Evolutionary conservation across 2,113 vertebrate species (phyloP).

Genomic region (Calypte anna): DNA sequence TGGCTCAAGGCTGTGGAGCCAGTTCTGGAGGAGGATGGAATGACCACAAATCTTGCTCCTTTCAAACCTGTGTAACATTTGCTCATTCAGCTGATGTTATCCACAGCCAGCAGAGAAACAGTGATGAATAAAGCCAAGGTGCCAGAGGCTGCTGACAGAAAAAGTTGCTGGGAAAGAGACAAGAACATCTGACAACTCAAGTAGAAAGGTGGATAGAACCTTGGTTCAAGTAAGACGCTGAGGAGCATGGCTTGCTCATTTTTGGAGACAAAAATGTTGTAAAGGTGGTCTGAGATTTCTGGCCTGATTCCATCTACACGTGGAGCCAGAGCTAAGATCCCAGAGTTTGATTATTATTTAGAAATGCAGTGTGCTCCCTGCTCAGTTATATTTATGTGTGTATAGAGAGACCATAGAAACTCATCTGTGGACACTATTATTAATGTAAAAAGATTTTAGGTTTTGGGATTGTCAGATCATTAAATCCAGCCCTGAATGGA

Average conservation of each 20-base stretch:
- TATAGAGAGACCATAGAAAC: not conserved
- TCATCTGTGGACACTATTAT: not conserved
- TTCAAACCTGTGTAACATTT: not conserved
- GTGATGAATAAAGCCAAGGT: not conserved
- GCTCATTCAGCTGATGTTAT: not conserved
- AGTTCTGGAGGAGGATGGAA: not conserved
- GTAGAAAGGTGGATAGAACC: not conserved
- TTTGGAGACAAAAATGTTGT: not conserved
- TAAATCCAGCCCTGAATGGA: not conserved
- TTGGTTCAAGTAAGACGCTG: not conserved
- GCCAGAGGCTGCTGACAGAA: not conserved
- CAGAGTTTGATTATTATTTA: not conserved
- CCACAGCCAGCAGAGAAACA: not conserved
- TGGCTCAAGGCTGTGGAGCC: not conserved
- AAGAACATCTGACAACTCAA: not conserved
- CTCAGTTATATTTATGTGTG: not conserved
- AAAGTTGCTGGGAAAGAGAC: not conserved
- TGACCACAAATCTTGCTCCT: not conserved
- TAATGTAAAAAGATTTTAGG: not conserved
- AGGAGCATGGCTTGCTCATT: not conserved
- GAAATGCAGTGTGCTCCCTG: not conserved
- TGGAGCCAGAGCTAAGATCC: not conserved
- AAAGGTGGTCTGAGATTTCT: not conserved
- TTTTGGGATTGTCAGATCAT: not conserved
- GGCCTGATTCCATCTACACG: not conserved